Evolutionary conservation across 2,797 vertebrate species (phyloP).

Genomic region (Yasuhikotakia modesta): DNA sequence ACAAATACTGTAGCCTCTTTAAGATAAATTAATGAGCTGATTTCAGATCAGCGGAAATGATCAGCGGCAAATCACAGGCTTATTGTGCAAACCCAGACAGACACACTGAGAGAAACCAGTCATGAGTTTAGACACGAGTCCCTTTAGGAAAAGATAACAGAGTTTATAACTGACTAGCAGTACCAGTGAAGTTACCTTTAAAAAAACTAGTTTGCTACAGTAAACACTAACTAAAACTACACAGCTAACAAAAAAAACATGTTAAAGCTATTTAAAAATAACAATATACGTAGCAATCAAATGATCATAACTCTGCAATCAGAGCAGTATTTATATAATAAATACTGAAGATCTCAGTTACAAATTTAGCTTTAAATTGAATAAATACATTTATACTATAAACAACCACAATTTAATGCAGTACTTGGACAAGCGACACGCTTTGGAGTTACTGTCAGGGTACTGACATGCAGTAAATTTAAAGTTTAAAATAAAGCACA

Average conservation of each 20-base stretch:
- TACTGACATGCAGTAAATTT: background rate
- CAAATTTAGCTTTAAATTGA: no score
- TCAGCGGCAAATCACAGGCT: background rate
- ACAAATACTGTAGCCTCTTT: background rate
- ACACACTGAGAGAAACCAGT: background rate
- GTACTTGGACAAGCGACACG: background rate
- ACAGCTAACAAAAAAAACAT: no score
- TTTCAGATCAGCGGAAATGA: conserved; percentile 5
- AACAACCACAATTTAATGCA: background rate
- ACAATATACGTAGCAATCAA: no score
- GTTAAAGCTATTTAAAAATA: no score
- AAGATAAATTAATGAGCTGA: background rate
- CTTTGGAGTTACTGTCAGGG: background rate
- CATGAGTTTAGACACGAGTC: background rate
- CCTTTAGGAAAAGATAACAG: background rate
- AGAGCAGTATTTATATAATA: no score
- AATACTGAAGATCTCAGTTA: no score
- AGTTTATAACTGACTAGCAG: background rate
- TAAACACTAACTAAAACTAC: no score
- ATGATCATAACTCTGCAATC: no score
- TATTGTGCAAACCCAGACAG: background rate
- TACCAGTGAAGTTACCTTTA: background rate
- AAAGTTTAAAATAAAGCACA: background rate
- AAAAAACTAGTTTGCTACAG: background rate
- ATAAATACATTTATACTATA: no score